Conservation (phyloP, 2,888 invertebrate species). For the Embidobia sp. region DNA sequence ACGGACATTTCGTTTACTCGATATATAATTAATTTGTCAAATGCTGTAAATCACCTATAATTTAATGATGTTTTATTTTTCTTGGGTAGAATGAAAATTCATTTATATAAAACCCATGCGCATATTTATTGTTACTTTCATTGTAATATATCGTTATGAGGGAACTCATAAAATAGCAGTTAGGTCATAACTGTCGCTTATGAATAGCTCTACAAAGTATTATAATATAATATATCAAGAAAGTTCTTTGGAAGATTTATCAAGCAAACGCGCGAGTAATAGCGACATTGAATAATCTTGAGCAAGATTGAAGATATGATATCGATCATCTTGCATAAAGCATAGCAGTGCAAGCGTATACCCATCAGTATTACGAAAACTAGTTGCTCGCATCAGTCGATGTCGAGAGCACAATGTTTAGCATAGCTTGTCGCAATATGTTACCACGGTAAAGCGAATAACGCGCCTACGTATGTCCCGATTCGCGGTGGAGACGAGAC, state of each 20-base stretch:
- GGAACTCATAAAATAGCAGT: constrained; percentile 2
- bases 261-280: constrained; percentile 22
- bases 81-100: too few species aligned
- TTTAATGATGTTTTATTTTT: too few species aligned
- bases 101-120: too few species aligned
- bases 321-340: constrained; percentile 57
- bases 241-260: constrained; percentile 22
- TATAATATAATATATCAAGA: constrained; percentile 6
- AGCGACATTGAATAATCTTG: constrained; percentile 45
- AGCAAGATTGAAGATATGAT: constrained; percentile 44
- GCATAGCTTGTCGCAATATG: constrained; percentile 80
- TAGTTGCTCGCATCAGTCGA: constrained; percentile 74
- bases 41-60: too few species aligned
- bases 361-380: constrained; percentile 60
- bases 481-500: constrained; percentile 56
- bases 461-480: constrained; percentile 59
- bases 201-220: constrained; percentile 6
- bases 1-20: too few species aligned
- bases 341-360: constrained; percentile 19
- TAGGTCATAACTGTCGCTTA: not conserved
- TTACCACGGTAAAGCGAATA: constrained; percentile 68
- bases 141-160: not conserved
- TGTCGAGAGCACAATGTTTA: constrained; percentile 77
- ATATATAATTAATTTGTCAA: too few species aligned
- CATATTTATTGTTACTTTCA: too few species aligned